Conservation (phyloP, 2,888 invertebrate species). For the Cerastis leucographa region DNA sequence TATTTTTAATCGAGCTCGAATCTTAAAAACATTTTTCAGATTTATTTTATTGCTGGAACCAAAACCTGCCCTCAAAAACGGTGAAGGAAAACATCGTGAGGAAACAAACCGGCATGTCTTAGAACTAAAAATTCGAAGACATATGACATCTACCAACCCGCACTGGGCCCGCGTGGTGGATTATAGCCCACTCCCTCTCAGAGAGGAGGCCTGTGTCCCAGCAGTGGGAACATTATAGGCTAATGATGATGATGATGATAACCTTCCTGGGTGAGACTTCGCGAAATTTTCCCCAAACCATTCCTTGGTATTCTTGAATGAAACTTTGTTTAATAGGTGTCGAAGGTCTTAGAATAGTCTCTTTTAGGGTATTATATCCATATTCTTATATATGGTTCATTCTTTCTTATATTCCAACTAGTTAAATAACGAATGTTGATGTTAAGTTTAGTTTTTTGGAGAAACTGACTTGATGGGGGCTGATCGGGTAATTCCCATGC, state of each 20-base stretch:
- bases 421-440: neutral
- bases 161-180: too few relatives aligned
- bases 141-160: too few relatives aligned
- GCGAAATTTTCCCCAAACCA: neutral
- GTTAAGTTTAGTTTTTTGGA: neutral
- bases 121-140: too few relatives aligned
- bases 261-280: neutral
- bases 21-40: neutral
- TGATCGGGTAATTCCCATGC: neutral
- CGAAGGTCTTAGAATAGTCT: neutral
- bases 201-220: too few relatives aligned
- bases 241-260: too few relatives aligned
- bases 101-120: too few relatives aligned
- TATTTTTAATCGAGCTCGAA: neutral
- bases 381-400: neutral
- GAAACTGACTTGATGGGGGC: neutral
- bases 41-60: neutral
- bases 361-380: neutral
- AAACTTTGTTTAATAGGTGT: too few relatives aligned
- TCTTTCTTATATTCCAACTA: neutral
- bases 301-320: neutral
- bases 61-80: too few relatives aligned
- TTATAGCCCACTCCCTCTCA: too few relatives aligned
- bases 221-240: too few relatives aligned
- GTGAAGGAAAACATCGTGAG: too few relatives aligned